Evolutionary conservation across 2,888 invertebrate genomes (phyloP), one percentile per base, ranked within the genome.

Genomic region (Chrysotoxum bicinctum): DNA sequence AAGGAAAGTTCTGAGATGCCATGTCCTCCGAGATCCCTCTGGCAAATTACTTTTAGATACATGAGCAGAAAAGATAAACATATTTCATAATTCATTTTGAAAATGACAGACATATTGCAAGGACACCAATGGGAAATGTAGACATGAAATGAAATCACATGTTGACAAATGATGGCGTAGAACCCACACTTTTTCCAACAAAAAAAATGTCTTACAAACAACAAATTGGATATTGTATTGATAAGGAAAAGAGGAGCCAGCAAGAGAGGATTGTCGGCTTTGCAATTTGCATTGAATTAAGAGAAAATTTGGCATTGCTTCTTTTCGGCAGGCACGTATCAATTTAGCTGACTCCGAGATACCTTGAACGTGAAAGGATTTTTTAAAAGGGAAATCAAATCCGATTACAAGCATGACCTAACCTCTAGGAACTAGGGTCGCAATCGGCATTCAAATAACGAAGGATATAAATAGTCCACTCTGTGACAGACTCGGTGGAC

Each of bases 41-140:
- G 43, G 35, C 43, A 58, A 45, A 69, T 79, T 70, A 70, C 58
- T 64, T 75, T 66, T n/a, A 12, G 62, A n/a, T 43, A 62, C 45
- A 12, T 14, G 5, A 37, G 12, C 26, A 37, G 14, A 35, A 35
- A 21, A 16, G n/a, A 50, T 1, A 16, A 52, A 37, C 21, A 21
- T 66, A 21, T 66, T 80, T 80, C 70, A 84, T 80, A 84, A 76
- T 84, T 84, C 75, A 75, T 80, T 68, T 40, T 72, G 58, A 35
- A 66, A 72, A 68, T 76, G 84, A 80, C 84, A 80, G 84, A 80
- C 84, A 84, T 79, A 84, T 80, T 76, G 72, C 58, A 76, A 76
- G 62, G 62, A 26, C 52, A 79, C 84, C 80, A 80, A 72, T 72
- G 75, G 75, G 84, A 76, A 66, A 54, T 69, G 66, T 72, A 72